phyloP scores from a whole-genome alignment of 2,113 vertebrate genomes.

The Solea senegalensis region DNA sequence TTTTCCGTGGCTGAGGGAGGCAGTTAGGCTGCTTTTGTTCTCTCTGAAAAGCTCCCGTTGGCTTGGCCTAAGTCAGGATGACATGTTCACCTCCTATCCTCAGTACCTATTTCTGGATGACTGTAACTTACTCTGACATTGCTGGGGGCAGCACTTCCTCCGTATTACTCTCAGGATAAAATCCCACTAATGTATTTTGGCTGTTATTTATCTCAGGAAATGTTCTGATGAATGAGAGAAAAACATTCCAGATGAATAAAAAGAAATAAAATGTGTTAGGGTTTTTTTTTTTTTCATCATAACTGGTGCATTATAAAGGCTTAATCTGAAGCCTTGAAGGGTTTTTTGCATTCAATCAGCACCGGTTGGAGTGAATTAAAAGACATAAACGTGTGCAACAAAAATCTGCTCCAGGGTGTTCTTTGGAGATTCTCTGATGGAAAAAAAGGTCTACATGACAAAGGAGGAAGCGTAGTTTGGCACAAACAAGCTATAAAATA shows the following conservation, averaged over 20 bases:
- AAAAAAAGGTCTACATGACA: neutral
- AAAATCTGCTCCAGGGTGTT: constrained; percentile 6
- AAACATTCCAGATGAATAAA: constrained; percentile 10
- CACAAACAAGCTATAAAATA: neutral
- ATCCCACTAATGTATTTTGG: constrained; percentile 67
- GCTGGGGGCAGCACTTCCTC: constrained; percentile 75
- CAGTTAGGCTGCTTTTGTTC: constrained; percentile 69
- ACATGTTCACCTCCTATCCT: constrained; percentile 76
- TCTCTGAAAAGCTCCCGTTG: constrained; percentile 63
- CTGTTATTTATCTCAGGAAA: constrained; percentile 62
- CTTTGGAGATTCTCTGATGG: neutral
- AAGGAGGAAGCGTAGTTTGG: constrained; percentile 5
- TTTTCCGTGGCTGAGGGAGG: constrained; percentile 45
- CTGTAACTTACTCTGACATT: constrained; percentile 78
- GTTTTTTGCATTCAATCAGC: constrained; percentile 9
- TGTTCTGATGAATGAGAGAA: neutral
- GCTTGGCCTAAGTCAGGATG: constrained; percentile 74
- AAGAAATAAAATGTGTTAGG: constrained; percentile 12
- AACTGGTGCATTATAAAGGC: neutral
- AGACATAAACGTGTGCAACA: neutral
- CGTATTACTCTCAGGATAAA: constrained; percentile 69
- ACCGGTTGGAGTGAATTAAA: constrained; percentile 14
- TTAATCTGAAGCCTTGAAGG: too few relatives aligned
- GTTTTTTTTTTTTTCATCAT: neutral
- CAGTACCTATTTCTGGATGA: constrained; percentile 78